Conservation (phyloP, 2,113 vertebrate genomes). For the Athene noctua region DNA sequence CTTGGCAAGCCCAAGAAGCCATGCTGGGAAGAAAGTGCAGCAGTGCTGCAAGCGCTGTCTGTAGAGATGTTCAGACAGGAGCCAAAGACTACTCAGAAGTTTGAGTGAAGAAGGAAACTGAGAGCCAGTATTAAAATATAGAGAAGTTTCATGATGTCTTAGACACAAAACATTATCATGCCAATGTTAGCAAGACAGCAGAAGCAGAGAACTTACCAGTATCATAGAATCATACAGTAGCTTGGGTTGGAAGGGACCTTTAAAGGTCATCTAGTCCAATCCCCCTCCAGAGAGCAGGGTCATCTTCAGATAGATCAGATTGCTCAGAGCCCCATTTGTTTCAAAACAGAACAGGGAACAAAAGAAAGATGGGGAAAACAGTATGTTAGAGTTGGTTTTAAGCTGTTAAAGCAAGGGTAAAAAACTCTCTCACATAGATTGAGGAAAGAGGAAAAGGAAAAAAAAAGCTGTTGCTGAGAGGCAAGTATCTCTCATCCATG, state of each 20-base stretch:
- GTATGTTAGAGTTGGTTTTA: not conserved
- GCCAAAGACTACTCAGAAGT: not conserved
- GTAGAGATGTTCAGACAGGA: not conserved
- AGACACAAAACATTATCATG: fast-evolving
- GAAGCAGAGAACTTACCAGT: not conserved
- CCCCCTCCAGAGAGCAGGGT: not conserved
- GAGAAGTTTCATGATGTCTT: fast-evolving
- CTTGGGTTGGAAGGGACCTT: not conserved
- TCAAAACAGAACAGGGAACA: not conserved
- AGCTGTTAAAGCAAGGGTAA: not conserved
- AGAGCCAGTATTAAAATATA: not conserved
- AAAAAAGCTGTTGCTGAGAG: not conserved
- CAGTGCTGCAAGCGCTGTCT: not conserved
- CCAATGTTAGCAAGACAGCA: not conserved
- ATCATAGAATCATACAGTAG: not conserved
- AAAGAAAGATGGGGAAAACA: not conserved
- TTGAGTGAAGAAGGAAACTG: constrained; percentile 34
- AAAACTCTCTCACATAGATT: not conserved
- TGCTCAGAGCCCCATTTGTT: not conserved
- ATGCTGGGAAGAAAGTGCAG: not conserved
- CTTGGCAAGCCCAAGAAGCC: not conserved
- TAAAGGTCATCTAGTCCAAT: not conserved
- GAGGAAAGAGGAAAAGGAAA: not conserved
- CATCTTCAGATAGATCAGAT: not conserved
- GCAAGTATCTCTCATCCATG: not conserved